Conservation (phyloP, 2,888 invertebrate species). For the Hetaerina titia region DNA sequence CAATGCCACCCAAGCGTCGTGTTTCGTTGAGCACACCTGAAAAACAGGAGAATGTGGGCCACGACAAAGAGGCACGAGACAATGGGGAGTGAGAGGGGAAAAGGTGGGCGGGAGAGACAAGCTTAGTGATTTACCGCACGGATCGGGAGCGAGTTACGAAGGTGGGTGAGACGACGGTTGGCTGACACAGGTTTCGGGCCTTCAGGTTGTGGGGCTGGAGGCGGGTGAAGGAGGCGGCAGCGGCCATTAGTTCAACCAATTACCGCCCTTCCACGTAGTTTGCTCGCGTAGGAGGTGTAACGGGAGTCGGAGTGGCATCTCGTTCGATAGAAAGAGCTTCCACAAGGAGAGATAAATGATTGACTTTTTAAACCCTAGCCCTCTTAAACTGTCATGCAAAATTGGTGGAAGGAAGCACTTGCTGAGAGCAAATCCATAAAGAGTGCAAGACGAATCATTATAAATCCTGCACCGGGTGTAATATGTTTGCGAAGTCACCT, state of each 20-base stretch:
- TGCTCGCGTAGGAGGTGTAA: not conserved
- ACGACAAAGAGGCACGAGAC: not conserved
- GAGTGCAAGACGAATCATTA: not conserved
- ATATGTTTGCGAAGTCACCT: not conserved
- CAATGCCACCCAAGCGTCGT: not conserved
- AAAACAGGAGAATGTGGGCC: not conserved
- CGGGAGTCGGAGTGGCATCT: not conserved
- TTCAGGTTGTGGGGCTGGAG: not conserved
- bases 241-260: constrained; percentile 16
- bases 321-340: not conserved
- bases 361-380: not conserved
- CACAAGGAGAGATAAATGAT: not conserved
- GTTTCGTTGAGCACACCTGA: too few species aligned
- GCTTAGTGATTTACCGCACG: constrained; percentile 10
- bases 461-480: not conserved
- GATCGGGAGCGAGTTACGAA: not conserved
- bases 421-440: not conserved
- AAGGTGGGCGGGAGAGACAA: not conserved
- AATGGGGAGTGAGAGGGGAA: not conserved
- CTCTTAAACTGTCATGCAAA: not conserved
- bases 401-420: not conserved
- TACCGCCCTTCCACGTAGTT: not conserved
- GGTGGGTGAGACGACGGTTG: not conserved
- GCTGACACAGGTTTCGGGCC: not conserved
- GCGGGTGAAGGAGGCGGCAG: not conserved